These are phyloP conservation scores for Plutella xylostella DNA, from an alignment of 2,888 invertebrate species.

Conservation along the genomic window DNA sequence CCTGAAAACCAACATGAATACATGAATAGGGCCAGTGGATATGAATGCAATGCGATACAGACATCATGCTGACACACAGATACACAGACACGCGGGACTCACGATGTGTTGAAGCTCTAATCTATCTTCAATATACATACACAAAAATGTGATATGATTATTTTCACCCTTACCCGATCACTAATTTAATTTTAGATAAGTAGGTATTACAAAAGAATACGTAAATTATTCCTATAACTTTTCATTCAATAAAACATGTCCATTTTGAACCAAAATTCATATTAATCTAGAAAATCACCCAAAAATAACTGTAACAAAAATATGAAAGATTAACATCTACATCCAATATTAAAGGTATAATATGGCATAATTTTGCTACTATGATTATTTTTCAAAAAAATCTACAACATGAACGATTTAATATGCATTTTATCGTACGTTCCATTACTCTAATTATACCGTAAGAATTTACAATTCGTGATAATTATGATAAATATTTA, in stretches of 20 bases:
- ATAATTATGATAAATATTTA: constrained; percentile 57
- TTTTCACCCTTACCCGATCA: constrained; percentile 28
- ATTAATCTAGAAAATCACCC: too few species aligned
- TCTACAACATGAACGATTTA: constrained; percentile 65
- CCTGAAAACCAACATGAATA: too few species aligned
- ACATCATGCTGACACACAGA: too few species aligned
- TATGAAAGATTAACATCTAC: too few species aligned
- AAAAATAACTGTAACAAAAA: too few species aligned
- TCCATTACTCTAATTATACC: constrained; percentile 2
- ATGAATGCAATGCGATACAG: too few species aligned
- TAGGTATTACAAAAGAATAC: too few species aligned
- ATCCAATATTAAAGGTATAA: constrained; percentile 15
- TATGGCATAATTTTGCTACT: constrained; percentile 37
- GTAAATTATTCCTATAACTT: constrained; percentile 17
- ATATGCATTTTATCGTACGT: constrained; percentile 46
- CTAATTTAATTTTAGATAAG: too few species aligned
- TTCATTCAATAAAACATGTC: constrained; percentile 22
- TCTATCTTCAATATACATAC: too few species aligned
- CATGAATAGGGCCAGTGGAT: too few species aligned
- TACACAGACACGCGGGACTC: too few species aligned
- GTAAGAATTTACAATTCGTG: constrained; percentile 45
- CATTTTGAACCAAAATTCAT: constrained; percentile 1
- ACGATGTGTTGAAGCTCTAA: too few species aligned
- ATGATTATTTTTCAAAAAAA: constrained; percentile 37
- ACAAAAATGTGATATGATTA: constrained; percentile 54